These are phyloP conservation scores for Thrips palmi DNA, from an alignment of 1,140 invertebrate species.

Conservation along the genomic window DNA sequence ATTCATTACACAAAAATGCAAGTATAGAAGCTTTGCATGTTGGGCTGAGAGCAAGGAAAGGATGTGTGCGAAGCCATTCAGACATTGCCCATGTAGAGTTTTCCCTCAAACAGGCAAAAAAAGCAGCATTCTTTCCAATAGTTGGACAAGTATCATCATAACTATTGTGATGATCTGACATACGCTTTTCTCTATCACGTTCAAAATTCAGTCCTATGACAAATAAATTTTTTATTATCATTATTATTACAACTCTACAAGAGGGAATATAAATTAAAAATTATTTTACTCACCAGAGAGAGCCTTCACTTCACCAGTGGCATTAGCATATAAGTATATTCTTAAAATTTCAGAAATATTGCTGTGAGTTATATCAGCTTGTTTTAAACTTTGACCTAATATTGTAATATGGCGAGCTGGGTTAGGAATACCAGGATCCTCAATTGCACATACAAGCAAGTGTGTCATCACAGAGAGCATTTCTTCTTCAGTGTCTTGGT, in stretches of 20 bases:
- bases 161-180: conserved; percentile 60
- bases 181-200: conserved; percentile 49
- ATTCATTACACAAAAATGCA: conserved; percentile 81
- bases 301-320: conserved; percentile 67
- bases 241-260: not conserved
- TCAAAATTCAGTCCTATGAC: conserved; percentile 45
- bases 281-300: conserved; percentile 34
- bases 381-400: conserved; percentile 73
- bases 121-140: conserved; percentile 53
- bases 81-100: conserved; percentile 56
- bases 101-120: conserved; percentile 54
- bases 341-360: conserved; percentile 84
- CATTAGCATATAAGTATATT: conserved; percentile 73
- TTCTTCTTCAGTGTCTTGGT: conserved; percentile 69
- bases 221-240: conserved; percentile 7
- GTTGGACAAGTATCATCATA: conserved; percentile 42
- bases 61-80: conserved; percentile 54
- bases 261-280: conserved; percentile 7
- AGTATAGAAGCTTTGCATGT: conserved; percentile 74
- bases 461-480: conserved; percentile 75
- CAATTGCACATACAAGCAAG: conserved; percentile 75
- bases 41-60: conserved; percentile 70
- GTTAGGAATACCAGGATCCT: conserved; percentile 86
- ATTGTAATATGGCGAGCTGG: conserved; percentile 69
- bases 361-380: conserved; percentile 77